These are phyloP conservation scores for Alligator sinensis DNA, from an alignment of 2,113 vertebrate genomes.

Conservation along the genomic window DNA sequence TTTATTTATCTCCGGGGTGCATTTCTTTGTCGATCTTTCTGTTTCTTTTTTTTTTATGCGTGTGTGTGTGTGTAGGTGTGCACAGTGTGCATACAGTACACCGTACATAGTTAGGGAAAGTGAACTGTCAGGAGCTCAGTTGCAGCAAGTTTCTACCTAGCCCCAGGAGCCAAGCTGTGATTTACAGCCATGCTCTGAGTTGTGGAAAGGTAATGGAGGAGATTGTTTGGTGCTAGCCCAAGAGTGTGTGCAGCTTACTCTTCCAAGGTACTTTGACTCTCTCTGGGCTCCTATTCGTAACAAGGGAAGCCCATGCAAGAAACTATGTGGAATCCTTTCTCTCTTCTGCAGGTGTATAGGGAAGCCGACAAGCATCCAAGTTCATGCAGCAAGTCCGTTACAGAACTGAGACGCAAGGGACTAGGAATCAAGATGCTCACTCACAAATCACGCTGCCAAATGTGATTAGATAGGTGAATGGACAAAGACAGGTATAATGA, in stretches of 20 bases:
- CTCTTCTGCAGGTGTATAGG: neutral
- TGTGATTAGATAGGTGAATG: neutral
- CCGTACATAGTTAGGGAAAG: neutral
- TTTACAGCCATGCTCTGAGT: neutral
- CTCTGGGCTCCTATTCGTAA: neutral
- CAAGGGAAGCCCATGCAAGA: neutral
- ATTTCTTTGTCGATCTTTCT: neutral
- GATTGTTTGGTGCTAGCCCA: neutral
- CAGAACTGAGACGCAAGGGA: neutral
- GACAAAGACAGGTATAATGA: neutral
- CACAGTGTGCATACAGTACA: too few species aligned
- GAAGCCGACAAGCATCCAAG: neutral
- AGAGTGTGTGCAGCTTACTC: accelerated
- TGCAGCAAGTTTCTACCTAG: neutral
- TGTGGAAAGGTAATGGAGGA: neutral
- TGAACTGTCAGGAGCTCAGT: neutral
- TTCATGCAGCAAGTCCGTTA: neutral
- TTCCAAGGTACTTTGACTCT: neutral
- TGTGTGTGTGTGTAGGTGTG: neutral
- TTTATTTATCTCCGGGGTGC: neutral
- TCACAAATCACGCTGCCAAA: neutral
- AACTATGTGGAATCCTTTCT: neutral
- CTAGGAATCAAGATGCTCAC: neutral
- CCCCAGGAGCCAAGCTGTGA: neutral
- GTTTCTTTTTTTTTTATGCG: neutral